Base-by-base conservation (phyloP, 2,797 vertebrate genomes). In the Hybognathus amarus region DNA sequence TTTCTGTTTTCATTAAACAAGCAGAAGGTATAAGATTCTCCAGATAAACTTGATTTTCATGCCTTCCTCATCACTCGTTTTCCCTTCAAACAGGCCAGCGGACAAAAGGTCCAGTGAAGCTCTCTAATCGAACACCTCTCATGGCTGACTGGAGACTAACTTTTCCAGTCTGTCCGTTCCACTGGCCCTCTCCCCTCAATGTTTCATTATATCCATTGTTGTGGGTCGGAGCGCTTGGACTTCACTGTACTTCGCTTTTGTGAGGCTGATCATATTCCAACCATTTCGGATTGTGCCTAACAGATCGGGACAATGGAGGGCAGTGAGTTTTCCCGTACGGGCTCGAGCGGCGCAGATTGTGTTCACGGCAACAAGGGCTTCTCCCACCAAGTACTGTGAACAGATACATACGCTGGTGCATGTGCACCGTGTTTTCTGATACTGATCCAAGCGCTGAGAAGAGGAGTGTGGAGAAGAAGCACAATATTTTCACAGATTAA, bases 51-150 rank as follows among this genome's bases (percentile, higher is more conserved):
- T 1, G 73, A 76, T 76, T 93, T 92, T 93, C 91, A 94, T 93
- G 92, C 93, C 22, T 54, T 73, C 70, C 47, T 52, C 70, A 15
- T 74, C 71, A 54, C 71, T 91, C 92, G 86, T 87, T 94, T 94
- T 94, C 93, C 89, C 87, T 87, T 77, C 20, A 92, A 90, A 89
- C 92, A 92, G 91, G 92, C 89, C 87, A 91, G 92, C 87, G 92
- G 90, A 95, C 94, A 94, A 95, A 95, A 93, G 91, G 89, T 92
- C 93, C 94, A 95, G 92, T 93, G 93, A 94, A 94, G 93, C 94
- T 92, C 91, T 93, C 86, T 95, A 95, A 95, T 95, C 92, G 93
- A n/a, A 92, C 94, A 93, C 89, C 92, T 93, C 91, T 91, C 91
- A 94, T 92, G 93, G 91, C 87, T 92, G 93, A 94, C 90, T 92